phyloP scores from a whole-genome alignment of 2,113 vertebrate genomes.

The Rana temporaria region DNA sequence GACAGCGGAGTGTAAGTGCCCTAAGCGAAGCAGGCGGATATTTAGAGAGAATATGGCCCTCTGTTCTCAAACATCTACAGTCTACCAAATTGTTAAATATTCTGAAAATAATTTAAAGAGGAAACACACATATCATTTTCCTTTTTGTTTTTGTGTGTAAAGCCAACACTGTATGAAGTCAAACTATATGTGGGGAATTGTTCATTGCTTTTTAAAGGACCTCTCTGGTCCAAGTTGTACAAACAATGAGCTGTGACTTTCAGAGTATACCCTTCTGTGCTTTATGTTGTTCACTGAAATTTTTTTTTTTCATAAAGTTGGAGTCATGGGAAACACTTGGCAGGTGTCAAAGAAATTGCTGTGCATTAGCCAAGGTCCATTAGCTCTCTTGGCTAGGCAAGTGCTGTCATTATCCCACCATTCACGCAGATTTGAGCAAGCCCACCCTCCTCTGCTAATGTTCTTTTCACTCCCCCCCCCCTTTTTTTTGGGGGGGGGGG shows the following conservation, averaged over 20 bases:
- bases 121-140: too few species aligned
- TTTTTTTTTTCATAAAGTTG: background rate
- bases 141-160: too few species aligned
- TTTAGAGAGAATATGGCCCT: too few species aligned
- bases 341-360: conserved; percentile 38
- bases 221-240: too few species aligned
- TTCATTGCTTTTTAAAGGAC: too few species aligned
- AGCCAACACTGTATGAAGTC: too few species aligned
- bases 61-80: too few species aligned
- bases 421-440: conserved; percentile 10
- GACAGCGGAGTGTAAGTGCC: too few species aligned
- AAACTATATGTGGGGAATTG: too few species aligned
- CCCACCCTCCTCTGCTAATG: conserved; percentile 11
- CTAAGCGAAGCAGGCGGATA: too few species aligned
- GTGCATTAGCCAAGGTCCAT: conserved; percentile 46
- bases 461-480: background rate
- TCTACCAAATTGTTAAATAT: too few species aligned
- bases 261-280: background rate
- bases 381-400: conserved; percentile 14
- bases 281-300: background rate
- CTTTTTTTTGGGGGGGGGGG: background rate
- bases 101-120: too few species aligned
- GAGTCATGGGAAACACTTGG: conserved; percentile 16
- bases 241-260: background rate
- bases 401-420: conserved; percentile 34